Evolutionary conservation across 2,113 vertebrate genomes (phyloP), one percentile per base, ranked within the genome.

Genomic region (Bombycilla garrulus): DNA sequence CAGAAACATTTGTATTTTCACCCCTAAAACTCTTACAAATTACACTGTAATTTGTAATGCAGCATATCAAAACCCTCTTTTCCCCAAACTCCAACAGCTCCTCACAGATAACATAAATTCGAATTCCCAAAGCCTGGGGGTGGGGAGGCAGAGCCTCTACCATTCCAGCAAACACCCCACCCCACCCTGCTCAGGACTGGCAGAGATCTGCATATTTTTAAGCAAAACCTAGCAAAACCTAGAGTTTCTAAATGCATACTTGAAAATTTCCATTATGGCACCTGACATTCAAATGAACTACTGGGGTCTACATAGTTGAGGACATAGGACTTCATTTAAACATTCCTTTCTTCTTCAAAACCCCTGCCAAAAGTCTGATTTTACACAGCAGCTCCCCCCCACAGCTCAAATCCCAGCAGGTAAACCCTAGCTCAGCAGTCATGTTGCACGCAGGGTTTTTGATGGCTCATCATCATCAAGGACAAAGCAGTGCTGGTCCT

Each of bases 401-500:
- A 4, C 31, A 65, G 57, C 48, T 44, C 40, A 56, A 40, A 81
- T 22, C 61, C 44, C 62, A 48, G 40, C 4, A 7, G 64, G 47
- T 19, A 56, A 66, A 7, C 13, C n/a, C 23, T 6, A 28, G 47
- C 69, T 61, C 38, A 11, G 25, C 17, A 24, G 22, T 3, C 23
- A 5, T 0, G 4, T 0, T 17, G 31, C 10, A 15, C 0, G 0
- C 0, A 0, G 35, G 33, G 12, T 14, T 66, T 81, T 42, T 66
- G 35, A 40, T 53, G 64, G 42, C 51, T 54, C 3, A 1, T 3
- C 26, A 17, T 15, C 45, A 15, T 5, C 61, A n/a, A 61, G 50
- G 62, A 56, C 76, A 72, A 44, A 45, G 81, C 70, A 18, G 10
- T 2, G 13, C 77, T 4, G 0, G 15, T 40, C 53, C 36, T 64